A percentile compares a stretch with the other conserved stretches of the same genome.
These are phyloP conservation scores for Paguma larvata DNA, from an alignment of 2,797 vertebrate species.

Conservation along the genomic window DNA sequence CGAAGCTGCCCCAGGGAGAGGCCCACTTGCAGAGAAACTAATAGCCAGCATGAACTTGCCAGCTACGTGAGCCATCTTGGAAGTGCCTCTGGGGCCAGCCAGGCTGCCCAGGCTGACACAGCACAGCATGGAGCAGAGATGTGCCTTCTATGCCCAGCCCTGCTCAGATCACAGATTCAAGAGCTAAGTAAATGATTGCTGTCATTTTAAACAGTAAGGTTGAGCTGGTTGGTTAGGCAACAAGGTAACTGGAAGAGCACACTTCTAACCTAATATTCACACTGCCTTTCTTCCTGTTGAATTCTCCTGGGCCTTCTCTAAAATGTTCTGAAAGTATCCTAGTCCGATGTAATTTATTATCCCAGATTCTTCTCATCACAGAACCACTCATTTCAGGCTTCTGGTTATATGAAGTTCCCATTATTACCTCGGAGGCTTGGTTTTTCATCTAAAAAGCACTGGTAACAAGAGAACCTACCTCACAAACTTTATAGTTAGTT, in stretches of 20 bases:
- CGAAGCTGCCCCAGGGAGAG: background rate
- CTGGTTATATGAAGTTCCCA: slow-evolving; percentile 28
- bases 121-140: background rate
- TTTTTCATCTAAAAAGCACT: slow-evolving; percentile 43
- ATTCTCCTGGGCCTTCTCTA: background rate
- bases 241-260: background rate
- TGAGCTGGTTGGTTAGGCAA: background rate
- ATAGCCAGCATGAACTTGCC: background rate
- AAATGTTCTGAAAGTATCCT: slow-evolving; percentile 49
- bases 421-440: background rate
- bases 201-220: background rate
- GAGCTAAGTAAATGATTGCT: slow-evolving; percentile 13
- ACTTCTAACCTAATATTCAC: background rate
- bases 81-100: background rate
- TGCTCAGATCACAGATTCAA: background rate
- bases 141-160: background rate
- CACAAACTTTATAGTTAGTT: background rate
- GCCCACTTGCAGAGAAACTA: background rate
- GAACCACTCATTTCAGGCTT: slow-evolving; percentile 43
- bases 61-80: background rate
- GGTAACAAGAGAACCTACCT: background rate
- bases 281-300: background rate
- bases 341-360: slow-evolving; percentile 3
- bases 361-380: background rate
- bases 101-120: background rate